Conservation (phyloP, 1,140 invertebrate genomes). For the Aphaenogaster ashmeadi region DNA sequence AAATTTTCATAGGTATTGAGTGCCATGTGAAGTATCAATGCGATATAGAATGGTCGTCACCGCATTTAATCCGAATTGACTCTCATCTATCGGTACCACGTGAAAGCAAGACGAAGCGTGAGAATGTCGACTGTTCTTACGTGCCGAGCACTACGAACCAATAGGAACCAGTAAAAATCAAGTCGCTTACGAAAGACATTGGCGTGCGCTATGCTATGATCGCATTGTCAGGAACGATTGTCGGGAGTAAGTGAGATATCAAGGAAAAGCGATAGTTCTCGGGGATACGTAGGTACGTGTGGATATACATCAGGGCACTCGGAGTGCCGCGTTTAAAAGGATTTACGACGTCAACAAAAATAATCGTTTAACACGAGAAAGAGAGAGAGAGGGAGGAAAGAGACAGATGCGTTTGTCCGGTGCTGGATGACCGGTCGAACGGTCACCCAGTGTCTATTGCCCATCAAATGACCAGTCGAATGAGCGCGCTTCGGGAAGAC, state of each 20-base stretch:
- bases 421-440: conserved; percentile 73
- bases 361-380: conserved; percentile 78
- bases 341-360: conserved; percentile 81
- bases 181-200: conserved; percentile 31
- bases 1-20: neutral
- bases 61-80: neutral
- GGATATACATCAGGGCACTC: conserved; percentile 70
- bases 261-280: conserved; percentile 72
- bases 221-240: conserved; percentile 65
- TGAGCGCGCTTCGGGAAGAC: conserved; percentile 67
- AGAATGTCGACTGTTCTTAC: conserved; percentile 8
- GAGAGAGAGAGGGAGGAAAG: conserved; percentile 18
- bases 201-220: conserved; percentile 37
- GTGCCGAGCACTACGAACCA: neutral
- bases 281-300: conserved; percentile 55
- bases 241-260: conserved; percentile 77
- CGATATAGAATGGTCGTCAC: neutral
- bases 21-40: neutral
- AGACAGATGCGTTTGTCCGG: conserved; percentile 56
- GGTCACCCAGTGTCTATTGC: conserved; percentile 78
- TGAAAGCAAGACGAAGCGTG: conserved; percentile 3
- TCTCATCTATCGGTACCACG: neutral
- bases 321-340: conserved; percentile 74
- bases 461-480: conserved; percentile 74
- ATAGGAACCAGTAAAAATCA: conserved; percentile 28